Percentiles rank a stretch among this genome's conserved stretches.
Evolutionary conservation across 2,797 vertebrate genomes (phyloP).

Genomic region (Tarsius wallacei): DNA sequence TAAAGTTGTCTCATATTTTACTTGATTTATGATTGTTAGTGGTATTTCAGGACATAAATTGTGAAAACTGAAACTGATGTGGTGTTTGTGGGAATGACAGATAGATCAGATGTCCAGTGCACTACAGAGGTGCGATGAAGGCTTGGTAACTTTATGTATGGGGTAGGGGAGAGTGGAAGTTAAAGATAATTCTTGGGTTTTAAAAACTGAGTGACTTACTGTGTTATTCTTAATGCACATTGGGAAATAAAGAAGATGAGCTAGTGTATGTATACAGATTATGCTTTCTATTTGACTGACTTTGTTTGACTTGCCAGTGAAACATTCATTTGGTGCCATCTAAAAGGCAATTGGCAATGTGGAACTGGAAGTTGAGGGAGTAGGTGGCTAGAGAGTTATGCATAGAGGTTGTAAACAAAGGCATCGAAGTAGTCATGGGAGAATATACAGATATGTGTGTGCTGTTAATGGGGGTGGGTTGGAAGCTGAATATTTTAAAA

Average conservation of each 20-base stretch:
- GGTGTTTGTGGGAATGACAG: background rate
- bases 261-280: background rate
- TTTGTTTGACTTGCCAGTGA: background rate
- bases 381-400: background rate
- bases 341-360: background rate
- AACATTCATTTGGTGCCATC: background rate
- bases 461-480: background rate
- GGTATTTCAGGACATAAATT: background rate
- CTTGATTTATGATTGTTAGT: background rate
- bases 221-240: background rate
- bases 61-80: background rate
- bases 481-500: background rate
- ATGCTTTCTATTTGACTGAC: background rate
- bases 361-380: background rate
- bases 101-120: background rate
- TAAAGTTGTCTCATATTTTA: background rate
- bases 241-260: background rate
- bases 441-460: background rate
- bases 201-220: background rate
- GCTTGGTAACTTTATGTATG: background rate
- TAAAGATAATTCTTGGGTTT: conserved; percentile 4
- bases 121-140: background rate
- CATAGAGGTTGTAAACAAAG: background rate
- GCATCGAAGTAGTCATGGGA: background rate
- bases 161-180: background rate